phyloP scores from a whole-genome alignment of 2,888 invertebrate genomes.

The Morpho helenor region DNA sequence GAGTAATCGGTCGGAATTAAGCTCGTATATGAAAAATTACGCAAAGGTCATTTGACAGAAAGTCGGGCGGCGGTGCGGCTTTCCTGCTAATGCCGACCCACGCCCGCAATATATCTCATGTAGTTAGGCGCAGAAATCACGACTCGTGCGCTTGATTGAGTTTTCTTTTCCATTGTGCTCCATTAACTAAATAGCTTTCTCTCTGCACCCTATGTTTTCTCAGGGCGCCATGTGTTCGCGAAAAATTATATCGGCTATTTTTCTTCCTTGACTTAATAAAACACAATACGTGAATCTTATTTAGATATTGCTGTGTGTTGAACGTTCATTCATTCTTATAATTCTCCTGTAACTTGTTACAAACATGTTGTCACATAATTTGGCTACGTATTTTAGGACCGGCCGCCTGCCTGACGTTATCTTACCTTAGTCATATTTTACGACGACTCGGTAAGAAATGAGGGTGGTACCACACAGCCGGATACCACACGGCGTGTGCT shows the following conservation, averaged over 20 bases:
- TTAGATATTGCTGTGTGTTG: conserved; percentile 9
- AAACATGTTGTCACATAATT: no score
- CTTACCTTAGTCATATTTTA: no score
- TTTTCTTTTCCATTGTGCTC: conserved; percentile 72
- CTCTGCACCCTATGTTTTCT: conserved; percentile 32
- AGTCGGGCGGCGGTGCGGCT: conserved; percentile 46
- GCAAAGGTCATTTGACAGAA: conserved; percentile 55
- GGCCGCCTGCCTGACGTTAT: no score
- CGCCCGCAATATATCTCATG: conserved; percentile 65
- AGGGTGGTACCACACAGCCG: no score
- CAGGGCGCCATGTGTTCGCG: conserved; percentile 62
- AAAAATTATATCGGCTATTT: conserved; percentile 69
- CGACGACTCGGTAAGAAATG: no score
- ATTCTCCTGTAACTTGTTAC: no score
- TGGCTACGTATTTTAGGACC: no score
- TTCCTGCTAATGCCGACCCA: conserved; percentile 64
- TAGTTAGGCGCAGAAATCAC: conserved; percentile 75
- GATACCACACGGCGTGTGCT: background rate
- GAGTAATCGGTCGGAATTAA: conserved; percentile 45
- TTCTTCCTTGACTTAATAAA: conserved; percentile 39
- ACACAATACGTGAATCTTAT: conserved; percentile 18
- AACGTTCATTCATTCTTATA: background rate
- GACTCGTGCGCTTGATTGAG: conserved; percentile 73
- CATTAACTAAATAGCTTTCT: conserved; percentile 74
- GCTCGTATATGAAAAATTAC: conserved; percentile 60